These are phyloP conservation scores for Lepilemur ruficaudatus DNA, from an alignment of 2,797 vertebrate genomes.

Conservation along the genomic window DNA sequence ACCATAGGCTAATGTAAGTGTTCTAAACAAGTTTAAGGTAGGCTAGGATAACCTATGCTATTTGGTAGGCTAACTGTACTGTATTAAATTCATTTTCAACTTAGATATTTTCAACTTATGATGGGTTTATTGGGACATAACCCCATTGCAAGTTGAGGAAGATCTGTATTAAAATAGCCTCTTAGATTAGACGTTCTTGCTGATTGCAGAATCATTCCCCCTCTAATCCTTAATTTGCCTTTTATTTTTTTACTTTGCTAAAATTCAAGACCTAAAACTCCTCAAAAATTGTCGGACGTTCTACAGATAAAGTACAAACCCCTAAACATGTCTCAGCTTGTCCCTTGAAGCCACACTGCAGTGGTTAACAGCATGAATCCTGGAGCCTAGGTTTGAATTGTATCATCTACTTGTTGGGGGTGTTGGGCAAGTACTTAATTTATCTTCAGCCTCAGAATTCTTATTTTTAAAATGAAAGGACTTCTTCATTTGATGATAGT, in stretches of 20 bases:
- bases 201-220: background rate
- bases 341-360: background rate
- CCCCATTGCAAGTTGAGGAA: background rate
- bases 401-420: background rate
- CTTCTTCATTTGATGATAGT: background rate
- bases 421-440: background rate
- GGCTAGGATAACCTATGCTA: background rate
- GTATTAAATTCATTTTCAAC: background rate
- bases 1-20: background rate
- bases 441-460: background rate
- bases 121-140: background rate
- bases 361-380: background rate
- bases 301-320: background rate
- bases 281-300: background rate
- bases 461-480: background rate
- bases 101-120: background rate
- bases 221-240: background rate
- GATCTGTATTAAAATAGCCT: background rate
- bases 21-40: background rate
- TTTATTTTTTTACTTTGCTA: background rate
- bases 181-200: background rate
- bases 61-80: background rate
- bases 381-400: background rate
- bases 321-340: background rate
- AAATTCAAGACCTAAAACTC: constrained; percentile 8